Base-by-base conservation (phyloP, 2,888 invertebrate genomes). In the Conomelus anceps region DNA sequence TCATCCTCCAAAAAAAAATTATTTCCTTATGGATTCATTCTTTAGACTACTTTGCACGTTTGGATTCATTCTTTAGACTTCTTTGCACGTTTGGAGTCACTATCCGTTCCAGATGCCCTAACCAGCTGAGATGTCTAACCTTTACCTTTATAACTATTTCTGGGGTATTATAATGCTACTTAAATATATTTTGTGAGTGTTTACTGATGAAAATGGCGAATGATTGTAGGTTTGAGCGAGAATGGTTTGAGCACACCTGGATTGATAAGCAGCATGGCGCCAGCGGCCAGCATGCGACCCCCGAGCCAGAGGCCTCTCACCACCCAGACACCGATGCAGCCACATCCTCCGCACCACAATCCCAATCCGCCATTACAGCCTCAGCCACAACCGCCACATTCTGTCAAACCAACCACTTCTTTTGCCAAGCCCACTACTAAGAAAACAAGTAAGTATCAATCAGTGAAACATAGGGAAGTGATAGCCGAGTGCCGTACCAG, bases 401-500 rank as follows among this genome's bases (percentile, higher is more conserved):
- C 93, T 91, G 93, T 94, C 90, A 93, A 94, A 92, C 93, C 94
- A 92, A 94, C 94, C 93, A 94, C 93, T 91, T 93, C 90, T 90
- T 90, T 90, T 89, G 84, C 94, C 92, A 95, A 95, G 92, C 95
- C 96, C 88, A 95, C 96, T 92, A 96, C 96, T 92, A 97, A 97
- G 94, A 95, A 95, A 93, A 94, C 94, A 92, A 94, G 94, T 93
- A 92, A 94, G 92, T 94, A 88, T 88, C 23, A 63, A 63, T 63
- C 13, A 63, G n/a, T 63, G 7, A 41, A 41, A 13, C n/a, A n/a
- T n/a, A n/a, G n/a, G n/a, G n/a, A n/a, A n/a, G n/a, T n/a, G n/a
- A n/a, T n/a, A n/a, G n/a, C n/a, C n/a, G n/a, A n/a, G n/a, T n/a
- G n/a, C n/a, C n/a, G n/a, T n/a, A n/a, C n/a, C n/a, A n/a, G n/a